Base-by-base conservation (phyloP, 2,113 vertebrate species). In the Brachionichthys hirsutus region DNA sequence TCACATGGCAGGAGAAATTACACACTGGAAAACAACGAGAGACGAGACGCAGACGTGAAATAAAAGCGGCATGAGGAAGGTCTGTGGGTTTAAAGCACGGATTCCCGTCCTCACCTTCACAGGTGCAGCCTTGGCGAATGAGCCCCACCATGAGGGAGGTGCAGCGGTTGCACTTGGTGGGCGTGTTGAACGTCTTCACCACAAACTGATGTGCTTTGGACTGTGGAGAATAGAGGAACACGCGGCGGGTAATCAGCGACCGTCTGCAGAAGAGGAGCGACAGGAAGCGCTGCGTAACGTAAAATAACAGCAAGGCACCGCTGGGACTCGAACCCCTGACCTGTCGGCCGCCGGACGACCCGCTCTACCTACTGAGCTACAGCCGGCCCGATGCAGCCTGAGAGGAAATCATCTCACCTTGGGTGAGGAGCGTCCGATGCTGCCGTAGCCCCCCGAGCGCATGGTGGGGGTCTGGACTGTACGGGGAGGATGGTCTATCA, bases 61-160 rank as follows among this genome's bases (percentile, higher is more conserved):
- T 30, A 30, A 30, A 30, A 30, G 24, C 24, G 24, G 8, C 24
- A 30, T 30, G 24, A 30, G 8, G 24, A 30, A 30, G 24, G 24
- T 30, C 4, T 6, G 24, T 30, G 4, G 24, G 4, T 30, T 30
- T n/a, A n/a, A n/a, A n/a, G n/a, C n/a, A n/a, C n/a, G n/a, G n/a
- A n/a, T 30, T 14, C 16, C 4, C 4, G 1, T 20, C 36, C 92
- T 92, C 84, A 99, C 97, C 96, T 96, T 99, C 97, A 80, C 97
- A 99, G 16, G 92, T 93, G 68, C 97, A 99, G 69, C 97, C 97
- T 71, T 99, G 97, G n/a, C 97, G 94, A 65, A 98, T 94, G 66
- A 99, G 92, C n/a, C 97, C 97, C 38, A 99, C 94, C 97, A 99
- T 98, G 72, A 99, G 89, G 17, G 97, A 99, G 0, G 95, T 98